Base-by-base conservation (phyloP, 2,888 invertebrate species). In the Andrena camellia region DNA sequence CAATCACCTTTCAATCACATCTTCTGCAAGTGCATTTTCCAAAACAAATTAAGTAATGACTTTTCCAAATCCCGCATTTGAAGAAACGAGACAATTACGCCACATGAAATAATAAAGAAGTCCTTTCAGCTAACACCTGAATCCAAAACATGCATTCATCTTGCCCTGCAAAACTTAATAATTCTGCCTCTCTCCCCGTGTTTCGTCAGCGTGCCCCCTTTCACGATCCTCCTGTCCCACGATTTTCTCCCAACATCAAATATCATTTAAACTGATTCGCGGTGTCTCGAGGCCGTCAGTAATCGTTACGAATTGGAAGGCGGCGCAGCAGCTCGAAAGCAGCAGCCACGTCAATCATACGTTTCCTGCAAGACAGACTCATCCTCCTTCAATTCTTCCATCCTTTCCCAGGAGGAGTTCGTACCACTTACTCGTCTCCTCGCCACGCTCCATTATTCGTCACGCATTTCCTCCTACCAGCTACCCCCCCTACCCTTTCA, bases 241-340 rank as follows among this genome's bases (percentile, higher is more conserved):
- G 57, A 66, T 26, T 35, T n/a, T 23, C 23, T 8, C 13, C 48
- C 62, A 10, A 23, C 57, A 23, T 48, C 54, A 54, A 64, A 23
- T 29, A 50, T 8, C 60, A 10, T 7, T 50, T 20, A 29, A 64
- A 57, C 50, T 52, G 62, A 68, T 78, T 54, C 20, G 29, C 54
- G 52, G 17, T 52, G 76, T 75, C 67, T 57, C 31, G 54, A 33
- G 48, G 20, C 68, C 33, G 76, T 57, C 77, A 48, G 48, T 62
- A 79, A 79, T 63, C 77, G 78, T 76, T 66, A 78, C 54, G 54
- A 63, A 63, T 69, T 54, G 52, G 62, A 79, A 26, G 68, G 26
- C 0, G 23, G 77, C 63, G 31, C 35, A 8, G 62, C 63, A 66
- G 54, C 26, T 59, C 42, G 59, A 35, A 52, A 57, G 59, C 48